Evolutionary conservation across 2,113 vertebrate genomes (phyloP).

Genomic region (Semicossyphus pulcher): DNA sequence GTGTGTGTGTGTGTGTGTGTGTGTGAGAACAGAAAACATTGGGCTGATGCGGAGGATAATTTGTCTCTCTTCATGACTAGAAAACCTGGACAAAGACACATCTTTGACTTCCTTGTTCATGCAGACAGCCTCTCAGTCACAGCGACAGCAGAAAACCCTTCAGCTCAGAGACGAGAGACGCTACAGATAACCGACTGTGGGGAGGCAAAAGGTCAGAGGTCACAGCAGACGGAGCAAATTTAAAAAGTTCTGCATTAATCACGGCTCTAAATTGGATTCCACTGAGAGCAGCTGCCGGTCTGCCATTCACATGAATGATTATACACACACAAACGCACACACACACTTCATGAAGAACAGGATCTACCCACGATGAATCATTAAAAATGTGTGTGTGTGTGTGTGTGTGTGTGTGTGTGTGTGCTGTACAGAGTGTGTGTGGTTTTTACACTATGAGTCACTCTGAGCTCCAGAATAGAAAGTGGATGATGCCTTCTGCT

Average conservation of each 20-base stretch:
- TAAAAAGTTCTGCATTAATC: background rate
- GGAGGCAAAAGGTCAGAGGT: background rate
- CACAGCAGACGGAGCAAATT: background rate
- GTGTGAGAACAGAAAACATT: background rate
- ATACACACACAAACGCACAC: background rate
- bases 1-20: too few relatives aligned
- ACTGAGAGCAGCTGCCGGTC: background rate
- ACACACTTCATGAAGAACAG: conserved; percentile 19
- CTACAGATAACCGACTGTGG: too few relatives aligned
- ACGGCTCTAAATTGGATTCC: background rate
- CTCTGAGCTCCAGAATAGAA: conserved; percentile 31
- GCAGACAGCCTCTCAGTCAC: background rate
- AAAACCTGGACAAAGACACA: background rate
- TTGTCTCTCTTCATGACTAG: background rate
- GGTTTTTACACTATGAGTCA: conserved; percentile 34
- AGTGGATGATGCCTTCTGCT: conserved; percentile 6
- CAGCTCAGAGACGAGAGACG: background rate
- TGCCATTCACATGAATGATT: conserved; percentile 20
- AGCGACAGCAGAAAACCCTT: background rate
- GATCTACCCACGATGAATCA: conserved; percentile 41
- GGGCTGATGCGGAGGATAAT: background rate
- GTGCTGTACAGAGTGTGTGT: conserved; percentile 12
- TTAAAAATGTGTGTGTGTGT: conserved; percentile 27
- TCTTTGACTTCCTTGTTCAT: background rate
- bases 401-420: background rate